Base-by-base conservation (phyloP, 2,797 vertebrate genomes). In the Sarcophilus harrisii region DNA sequence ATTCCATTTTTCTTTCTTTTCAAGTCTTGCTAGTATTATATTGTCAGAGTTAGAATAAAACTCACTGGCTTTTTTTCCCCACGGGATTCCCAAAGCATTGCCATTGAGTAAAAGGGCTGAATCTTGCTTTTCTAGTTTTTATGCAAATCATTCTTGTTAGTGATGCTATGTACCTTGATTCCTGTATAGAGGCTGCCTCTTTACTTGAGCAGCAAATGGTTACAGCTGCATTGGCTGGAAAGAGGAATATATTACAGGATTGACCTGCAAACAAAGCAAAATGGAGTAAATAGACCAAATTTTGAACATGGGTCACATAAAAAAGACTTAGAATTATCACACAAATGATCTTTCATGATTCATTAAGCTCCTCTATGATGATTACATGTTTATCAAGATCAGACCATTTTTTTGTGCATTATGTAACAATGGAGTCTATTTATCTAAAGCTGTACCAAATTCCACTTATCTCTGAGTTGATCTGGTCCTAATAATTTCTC, bases 51-150 rank as follows among this genome's bases (percentile, higher is more conserved):
- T 87, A 16, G 90, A 96, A 97, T 93, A 91, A 60, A 94, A 94
- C 24, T 87, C 21, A 54, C 24, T 91, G 45, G 12, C 32, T 94
- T 24, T 92, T 73, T 92, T 96, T 94, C 9, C 52, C 66, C n/a
- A 94, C 91, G 66, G 8, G n/a, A 94, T 94, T 93, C 28, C 52
- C 16, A 87, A 92, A 29, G 96, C 8, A 73, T 95, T 97, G 95
- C 54, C 52, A 54, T 49, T 57, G n/a, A 93, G 96, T 94, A n/a
- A 96, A 96, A 94, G 32, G 91, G 38, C 90, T 95, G 95, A 97
- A 55, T 91, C 89, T 58, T 38, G 52, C 60, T 91, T 59, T 91
- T 1, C n/a, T 92, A 12, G 54, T 95, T 94, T 91, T 96, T 91
- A 62, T 58, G 18, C 73, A 96, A 93, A 93, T 91, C 58, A 11